Evolutionary conservation across 2,113 vertebrate genomes (phyloP), one percentile per base, ranked within the genome.

Genomic region (Passer domesticus): DNA sequence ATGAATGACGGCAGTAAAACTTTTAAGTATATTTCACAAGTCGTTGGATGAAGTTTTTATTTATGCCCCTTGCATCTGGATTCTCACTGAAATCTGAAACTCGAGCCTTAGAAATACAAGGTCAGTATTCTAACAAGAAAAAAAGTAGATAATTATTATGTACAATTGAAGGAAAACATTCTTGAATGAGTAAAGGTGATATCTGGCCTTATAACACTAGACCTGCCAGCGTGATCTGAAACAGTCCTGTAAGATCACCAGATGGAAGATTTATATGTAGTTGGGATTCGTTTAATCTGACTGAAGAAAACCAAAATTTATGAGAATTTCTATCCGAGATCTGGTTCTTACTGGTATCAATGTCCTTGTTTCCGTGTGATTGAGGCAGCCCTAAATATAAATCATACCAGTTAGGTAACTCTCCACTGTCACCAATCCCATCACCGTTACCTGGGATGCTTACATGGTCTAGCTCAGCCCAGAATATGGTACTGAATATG

Each of bases 321-420:
- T 1, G 8, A 39, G 16, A 60, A 39, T 9, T 31, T 53, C 18
- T n/a, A 1, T 11, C 8, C 3, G 9, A 28, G 11, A 21, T n/a
- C n/a, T 75, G 4, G 12, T 31, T 83, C 14, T 43, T 53, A 25
- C 7, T 37, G 15, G 5, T 25, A 7, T n/a, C 55, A 12, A 10
- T 20, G 7, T 56, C 35, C 13, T 35, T 43, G 39, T 41, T 69
- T 64, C 31, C 3, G 1, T 44, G 37, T n/a, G 28, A 52, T 12
- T 1, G 2, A 50, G 56, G 17, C 14, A 9, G 46, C 7, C 35
- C 33, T 17, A 10, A 27, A 50, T 44, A 44, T 9, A 31, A 15
- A n/a, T 16, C 17, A 10, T 2, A 9, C 22, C 53, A 31, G 2
- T 17, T 10, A 17, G 27, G 25, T n/a, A 60, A 33, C 19, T 35